Base-by-base conservation (phyloP, 2,113 vertebrate genomes). In the Chionomys nivalis region DNA sequence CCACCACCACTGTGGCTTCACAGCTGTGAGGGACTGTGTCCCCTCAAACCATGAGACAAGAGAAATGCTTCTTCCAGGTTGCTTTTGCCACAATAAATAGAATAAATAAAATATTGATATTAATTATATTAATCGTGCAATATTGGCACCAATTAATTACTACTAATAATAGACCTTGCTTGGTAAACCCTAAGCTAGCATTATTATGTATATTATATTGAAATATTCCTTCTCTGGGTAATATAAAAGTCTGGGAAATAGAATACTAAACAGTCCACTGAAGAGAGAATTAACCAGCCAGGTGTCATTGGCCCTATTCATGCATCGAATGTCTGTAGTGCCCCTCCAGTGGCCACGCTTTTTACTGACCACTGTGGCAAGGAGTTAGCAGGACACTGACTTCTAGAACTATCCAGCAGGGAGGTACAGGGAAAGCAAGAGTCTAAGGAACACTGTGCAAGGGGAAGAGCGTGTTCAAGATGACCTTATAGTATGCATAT, bases 331-430 rank as follows among this genome's bases (percentile, higher is more conserved):
- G 28, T 7, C 31, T 24, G 42, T 17, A 44, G 49, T 31, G 17
- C 14, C 24, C 3, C 52, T 90, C 44, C 1, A 0, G 0, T 3
- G 39, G 23, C 33, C 26, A 26, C 8, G 42, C 7, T 39, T 73
- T 21, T 14, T 8, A 3, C 1, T 77, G 78, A 61, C 17, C 12
- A 1, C 24, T 19, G 26, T 12, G 19, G 36, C 28, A 5, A 63
- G 36, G 24, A 9, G 7, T 58, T 66, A 89, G 10, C 26, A 7
- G 24, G 8, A 23, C 1, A 23, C 3, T n/a, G 10, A 39, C 19
- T 28, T 66, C 72, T 28, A 87, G 58, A 23, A 68, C 33, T 2
- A 4, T 17, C 23, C 63, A n/a, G 42, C 70, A 52, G 72, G 93
- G 44, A 31, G 0, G 26, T 42, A 5, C 14, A 42, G 39, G 21